A percentile compares a stretch with the other conserved stretches of the same genome.
Conservation (phyloP, 2,113 vertebrate genomes). For the Strix aluco region DNA sequence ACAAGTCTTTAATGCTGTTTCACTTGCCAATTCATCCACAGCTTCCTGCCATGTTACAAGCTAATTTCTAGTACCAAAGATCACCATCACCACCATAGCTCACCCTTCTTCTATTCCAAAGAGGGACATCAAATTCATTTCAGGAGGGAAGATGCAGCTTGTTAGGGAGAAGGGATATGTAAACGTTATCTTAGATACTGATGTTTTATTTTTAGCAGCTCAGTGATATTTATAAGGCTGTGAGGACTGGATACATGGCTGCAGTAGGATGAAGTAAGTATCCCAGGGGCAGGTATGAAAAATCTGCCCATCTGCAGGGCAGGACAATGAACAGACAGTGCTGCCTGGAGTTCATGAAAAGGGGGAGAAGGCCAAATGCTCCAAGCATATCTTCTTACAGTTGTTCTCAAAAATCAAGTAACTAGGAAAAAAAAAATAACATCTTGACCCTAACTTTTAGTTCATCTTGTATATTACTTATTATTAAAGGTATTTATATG, state of each 20-base stretch:
- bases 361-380: background rate
- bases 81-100: background rate
- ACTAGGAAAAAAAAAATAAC: background rate
- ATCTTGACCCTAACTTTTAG: background rate
- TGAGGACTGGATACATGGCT: background rate
- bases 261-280: background rate
- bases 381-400: accelerated
- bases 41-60: background rate
- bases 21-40: background rate
- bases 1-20: background rate
- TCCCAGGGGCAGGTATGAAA: background rate
- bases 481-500: background rate
- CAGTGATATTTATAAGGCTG: background rate
- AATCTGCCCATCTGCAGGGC: background rate
- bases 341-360: background rate
- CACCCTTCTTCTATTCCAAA: background rate
- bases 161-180: background rate
- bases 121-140: background rate
- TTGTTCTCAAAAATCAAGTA: background rate
- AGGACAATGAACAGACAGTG: background rate
- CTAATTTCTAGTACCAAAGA: background rate
- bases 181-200: background rate
- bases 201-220: background rate
- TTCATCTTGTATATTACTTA: background rate
- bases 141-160: background rate